Percentiles rank a stretch among this genome's conserved stretches.
Conservation (phyloP, 2,113 vertebrate species). For the Tachuris rubrigastra region DNA sequence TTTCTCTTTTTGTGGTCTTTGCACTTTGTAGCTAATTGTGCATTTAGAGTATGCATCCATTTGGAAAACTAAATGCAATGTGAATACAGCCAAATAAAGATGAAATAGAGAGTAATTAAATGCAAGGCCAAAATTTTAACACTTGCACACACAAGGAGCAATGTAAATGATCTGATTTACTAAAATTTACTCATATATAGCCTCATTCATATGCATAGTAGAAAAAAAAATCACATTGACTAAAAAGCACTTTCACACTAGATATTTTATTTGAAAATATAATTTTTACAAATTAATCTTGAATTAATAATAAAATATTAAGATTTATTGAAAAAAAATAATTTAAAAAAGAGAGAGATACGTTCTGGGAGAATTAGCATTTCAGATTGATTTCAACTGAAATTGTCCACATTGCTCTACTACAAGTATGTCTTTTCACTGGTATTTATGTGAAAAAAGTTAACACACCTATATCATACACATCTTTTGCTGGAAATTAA, state of each 20-base stretch:
- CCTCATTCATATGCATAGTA: not conserved
- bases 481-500: not conserved
- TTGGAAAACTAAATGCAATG: not conserved
- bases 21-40: not conserved
- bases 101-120: not conserved
- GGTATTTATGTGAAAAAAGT: not conserved
- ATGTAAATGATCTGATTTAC: not conserved
- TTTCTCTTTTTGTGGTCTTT: not conserved
- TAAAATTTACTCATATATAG: not conserved
- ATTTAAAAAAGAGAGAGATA: fast-evolving
- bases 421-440: not conserved
- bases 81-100: not conserved
- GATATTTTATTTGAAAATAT: not conserved
- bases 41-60: not conserved
- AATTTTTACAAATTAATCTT: not conserved
- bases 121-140: not conserved
- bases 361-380: not conserved
- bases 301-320: not conserved
- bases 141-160: not conserved
- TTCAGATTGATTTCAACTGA: not conserved
- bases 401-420: not conserved
- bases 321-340: not conserved
- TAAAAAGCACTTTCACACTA: not conserved
- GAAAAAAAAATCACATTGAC: not conserved
- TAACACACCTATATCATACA: not conserved